Conservation (phyloP, 2,113 vertebrate genomes). For the Semicossyphus pulcher region DNA sequence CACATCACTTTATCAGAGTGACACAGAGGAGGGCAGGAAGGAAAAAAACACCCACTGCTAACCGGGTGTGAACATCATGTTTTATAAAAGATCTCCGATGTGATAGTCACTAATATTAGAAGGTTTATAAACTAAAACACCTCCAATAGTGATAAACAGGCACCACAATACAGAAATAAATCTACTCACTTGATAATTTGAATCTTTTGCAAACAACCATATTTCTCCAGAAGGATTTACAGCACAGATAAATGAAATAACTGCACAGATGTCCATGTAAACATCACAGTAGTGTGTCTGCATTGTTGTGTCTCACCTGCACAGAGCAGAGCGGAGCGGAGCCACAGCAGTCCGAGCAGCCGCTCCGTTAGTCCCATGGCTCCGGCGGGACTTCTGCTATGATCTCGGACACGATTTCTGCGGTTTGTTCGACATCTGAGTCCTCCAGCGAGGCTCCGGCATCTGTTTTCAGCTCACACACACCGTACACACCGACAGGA, state of each 20-base stretch:
- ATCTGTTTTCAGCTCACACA: conserved; percentile 35
- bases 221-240: neutral
- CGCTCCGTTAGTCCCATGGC: conserved; percentile 55
- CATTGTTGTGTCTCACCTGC: conserved; percentile 75
- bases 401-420: conserved; percentile 20
- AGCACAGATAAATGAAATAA: neutral
- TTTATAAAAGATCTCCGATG: neutral
- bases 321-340: conserved; percentile 57
- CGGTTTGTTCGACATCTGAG: conserved; percentile 38
- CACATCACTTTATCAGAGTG: conserved; percentile 8
- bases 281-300: neutral
- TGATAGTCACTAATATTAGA: neutral
- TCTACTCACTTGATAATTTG: neutral
- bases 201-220: neutral
- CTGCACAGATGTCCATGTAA: neutral
- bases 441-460: conserved; percentile 8
- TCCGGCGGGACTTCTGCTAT: conserved; percentile 45
- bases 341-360: conserved; percentile 66
- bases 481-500: neutral
- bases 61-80: conserved; percentile 28
- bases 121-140: neutral
- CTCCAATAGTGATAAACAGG: neutral
- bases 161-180: neutral
- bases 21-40: conserved; percentile 2
- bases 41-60: neutral